phyloP scores from a whole-genome alignment of 2,797 vertebrate genomes.

The Falco concolor region DNA sequence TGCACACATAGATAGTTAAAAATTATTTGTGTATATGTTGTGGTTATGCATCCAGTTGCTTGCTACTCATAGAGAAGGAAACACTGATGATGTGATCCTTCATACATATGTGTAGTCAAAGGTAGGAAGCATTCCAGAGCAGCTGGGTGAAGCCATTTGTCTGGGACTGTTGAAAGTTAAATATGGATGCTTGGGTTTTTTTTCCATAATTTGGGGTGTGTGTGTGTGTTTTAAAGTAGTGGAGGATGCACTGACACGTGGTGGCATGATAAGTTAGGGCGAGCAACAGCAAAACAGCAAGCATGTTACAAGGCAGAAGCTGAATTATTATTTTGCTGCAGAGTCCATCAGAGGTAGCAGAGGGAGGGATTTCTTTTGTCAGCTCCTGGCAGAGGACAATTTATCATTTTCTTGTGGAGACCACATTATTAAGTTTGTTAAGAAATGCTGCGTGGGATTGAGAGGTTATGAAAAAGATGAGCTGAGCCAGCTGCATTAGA shows the following conservation, averaged over 20 bases:
- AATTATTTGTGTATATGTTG: neutral
- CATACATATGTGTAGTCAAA: neutral
- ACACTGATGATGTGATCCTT: neutral
- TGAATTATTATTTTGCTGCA: neutral
- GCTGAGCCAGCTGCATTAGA: neutral
- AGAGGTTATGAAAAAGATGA: conserved; percentile 17
- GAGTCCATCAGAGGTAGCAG: neutral
- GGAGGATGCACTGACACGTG: neutral
- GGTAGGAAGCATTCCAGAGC: neutral
- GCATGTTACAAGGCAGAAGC: neutral
- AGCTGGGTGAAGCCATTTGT: neutral
- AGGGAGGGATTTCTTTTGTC: conserved; percentile 48
- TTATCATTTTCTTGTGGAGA: conserved; percentile 44
- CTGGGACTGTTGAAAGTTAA: neutral
- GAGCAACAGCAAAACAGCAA: neutral
- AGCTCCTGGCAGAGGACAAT: neutral
- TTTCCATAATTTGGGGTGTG: neutral
- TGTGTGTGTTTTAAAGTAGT: neutral
- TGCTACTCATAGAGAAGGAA: neutral
- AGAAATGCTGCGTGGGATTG: neutral
- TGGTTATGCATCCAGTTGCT: neutral
- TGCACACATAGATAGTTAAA: neutral
- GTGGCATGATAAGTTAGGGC: neutral
- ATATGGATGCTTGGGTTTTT: neutral
- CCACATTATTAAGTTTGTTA: conserved; percentile 35